Conservation (phyloP, 2,113 vertebrate genomes). For the Pteruthius melanotis region DNA sequence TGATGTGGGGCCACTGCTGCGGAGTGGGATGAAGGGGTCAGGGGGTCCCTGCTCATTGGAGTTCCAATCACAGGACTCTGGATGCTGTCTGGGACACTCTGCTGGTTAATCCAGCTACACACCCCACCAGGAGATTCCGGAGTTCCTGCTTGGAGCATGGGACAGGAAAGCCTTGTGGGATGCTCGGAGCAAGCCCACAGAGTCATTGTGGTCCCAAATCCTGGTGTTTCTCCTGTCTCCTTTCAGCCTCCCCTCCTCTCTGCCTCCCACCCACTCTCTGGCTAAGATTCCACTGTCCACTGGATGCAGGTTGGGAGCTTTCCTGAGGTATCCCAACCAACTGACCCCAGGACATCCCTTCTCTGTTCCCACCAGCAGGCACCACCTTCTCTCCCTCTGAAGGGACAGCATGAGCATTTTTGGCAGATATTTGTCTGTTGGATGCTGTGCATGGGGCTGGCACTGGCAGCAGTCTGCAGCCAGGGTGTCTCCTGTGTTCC, state of each 20-base stretch:
- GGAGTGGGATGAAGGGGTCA: no score
- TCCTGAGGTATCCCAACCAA: background rate
- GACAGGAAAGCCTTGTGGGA: background rate
- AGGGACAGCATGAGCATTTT: background rate
- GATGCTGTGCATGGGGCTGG: accelerated
- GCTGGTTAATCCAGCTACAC: background rate
- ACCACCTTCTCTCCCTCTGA: background rate
- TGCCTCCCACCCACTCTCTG: no score
- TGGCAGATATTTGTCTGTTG: background rate
- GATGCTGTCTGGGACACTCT: background rate
- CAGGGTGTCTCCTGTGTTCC: background rate
- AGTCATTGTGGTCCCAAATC: background rate
- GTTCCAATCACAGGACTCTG: background rate
- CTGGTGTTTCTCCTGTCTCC: background rate
- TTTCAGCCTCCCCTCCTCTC: background rate
- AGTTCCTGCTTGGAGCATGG: background rate
- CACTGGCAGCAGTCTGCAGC: background rate
- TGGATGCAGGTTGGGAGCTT: accelerated
- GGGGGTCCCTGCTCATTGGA: accelerated
- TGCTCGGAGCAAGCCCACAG: background rate
- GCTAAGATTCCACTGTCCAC: accelerated
- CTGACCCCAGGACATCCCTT: background rate
- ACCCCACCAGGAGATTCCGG: accelerated
- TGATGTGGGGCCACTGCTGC: accelerated
- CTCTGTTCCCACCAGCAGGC: background rate